A percentile compares a stretch with the other conserved stretches of the same genome.
These are phyloP conservation scores for Hystrix cristata DNA, from an alignment of 2,113 vertebrate species.

Conservation along the genomic window DNA sequence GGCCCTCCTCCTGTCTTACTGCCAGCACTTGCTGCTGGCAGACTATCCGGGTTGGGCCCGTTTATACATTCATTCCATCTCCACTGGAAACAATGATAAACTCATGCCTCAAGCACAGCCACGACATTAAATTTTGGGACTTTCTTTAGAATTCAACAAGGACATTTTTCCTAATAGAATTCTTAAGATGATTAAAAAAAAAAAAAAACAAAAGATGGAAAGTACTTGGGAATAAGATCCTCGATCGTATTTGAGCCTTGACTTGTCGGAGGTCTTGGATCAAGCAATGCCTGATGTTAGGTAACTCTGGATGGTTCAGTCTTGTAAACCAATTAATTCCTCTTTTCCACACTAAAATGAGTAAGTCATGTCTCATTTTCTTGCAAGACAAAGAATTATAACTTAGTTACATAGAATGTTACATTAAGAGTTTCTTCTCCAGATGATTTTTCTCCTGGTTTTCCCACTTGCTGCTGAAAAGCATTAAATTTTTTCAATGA, in stretches of 20 bases:
- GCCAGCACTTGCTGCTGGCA: neutral
- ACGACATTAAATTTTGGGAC: neutral
- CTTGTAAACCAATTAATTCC: neutral
- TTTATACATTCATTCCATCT: neutral
- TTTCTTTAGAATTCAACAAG: conserved; percentile 11
- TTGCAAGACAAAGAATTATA: neutral
- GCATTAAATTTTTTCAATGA: neutral
- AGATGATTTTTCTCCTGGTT: neutral
- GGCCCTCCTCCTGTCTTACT: neutral
- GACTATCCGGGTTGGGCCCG: neutral
- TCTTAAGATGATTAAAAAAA: neutral
- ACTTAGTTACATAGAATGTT: neutral
- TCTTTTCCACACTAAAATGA: neutral
- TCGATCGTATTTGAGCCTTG: neutral
- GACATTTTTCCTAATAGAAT: neutral
- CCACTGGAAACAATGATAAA: neutral
- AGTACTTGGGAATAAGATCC: neutral
- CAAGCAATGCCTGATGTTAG: neutral
- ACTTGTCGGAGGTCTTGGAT: neutral
- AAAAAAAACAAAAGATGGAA: neutral
- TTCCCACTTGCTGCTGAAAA: neutral
- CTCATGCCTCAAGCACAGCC: neutral
- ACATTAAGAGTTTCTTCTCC: neutral
- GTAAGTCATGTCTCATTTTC: neutral
- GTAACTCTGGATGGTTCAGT: neutral